Percentiles rank a stretch among this genome's conserved stretches.
These are phyloP conservation scores for Nephrotoma flavescens DNA, from an alignment of 2,888 invertebrate genomes.

Conservation along the genomic window DNA sequence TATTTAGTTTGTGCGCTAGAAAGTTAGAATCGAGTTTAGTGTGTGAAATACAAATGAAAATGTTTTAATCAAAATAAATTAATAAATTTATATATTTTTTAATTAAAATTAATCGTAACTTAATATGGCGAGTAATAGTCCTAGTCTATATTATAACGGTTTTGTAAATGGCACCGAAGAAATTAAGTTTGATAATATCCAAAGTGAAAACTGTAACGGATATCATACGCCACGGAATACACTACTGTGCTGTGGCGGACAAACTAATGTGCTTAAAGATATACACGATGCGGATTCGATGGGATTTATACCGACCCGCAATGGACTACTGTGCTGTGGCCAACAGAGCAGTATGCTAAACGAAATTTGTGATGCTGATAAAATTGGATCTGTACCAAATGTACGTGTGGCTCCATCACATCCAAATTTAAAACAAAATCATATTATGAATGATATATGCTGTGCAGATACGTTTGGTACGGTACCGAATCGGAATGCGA, in stretches of 20 bases:
- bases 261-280: slow-evolving; percentile 9
- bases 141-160: background rate
- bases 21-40: background rate
- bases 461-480: background rate
- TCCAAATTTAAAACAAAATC: background rate
- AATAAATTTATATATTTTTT: background rate
- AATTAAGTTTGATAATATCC: background rate
- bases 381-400: background rate
- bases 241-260: slow-evolving; percentile 16
- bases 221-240: slow-evolving; percentile 35
- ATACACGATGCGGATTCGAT: background rate
- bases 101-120: background rate
- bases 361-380: background rate
- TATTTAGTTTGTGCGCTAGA: background rate
- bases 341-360: slow-evolving; percentile 8
- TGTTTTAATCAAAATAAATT: background rate
- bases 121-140: background rate
- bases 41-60: background rate
- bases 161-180: background rate
- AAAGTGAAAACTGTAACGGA: slow-evolving; percentile 25
- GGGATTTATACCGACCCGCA: background rate
- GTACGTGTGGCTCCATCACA: background rate
- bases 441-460: background rate
- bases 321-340: slow-evolving; percentile 9
- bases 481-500: slow-evolving; percentile 15